These are phyloP conservation scores for Carterocephalus palaemon DNA, from an alignment of 2,888 invertebrate genomes.

Conservation along the genomic window DNA sequence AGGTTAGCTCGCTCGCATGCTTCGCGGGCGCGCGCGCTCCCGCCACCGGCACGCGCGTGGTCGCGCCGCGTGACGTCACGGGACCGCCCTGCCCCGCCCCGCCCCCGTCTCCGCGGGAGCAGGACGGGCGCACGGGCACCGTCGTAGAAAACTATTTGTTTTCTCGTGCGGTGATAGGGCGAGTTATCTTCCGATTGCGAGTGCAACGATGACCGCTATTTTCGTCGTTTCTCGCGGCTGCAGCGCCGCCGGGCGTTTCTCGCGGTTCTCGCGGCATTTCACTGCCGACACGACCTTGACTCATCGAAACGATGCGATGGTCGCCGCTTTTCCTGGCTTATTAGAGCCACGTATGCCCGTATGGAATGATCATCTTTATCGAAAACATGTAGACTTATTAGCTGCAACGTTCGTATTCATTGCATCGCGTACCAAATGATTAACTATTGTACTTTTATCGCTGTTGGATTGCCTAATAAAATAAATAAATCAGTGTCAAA, in stretches of 20 bases:
- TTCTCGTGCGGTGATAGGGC: slow-evolving; percentile 69
- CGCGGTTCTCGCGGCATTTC: slow-evolving; percentile 44
- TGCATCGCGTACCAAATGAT: no score
- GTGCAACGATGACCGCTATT: slow-evolving; percentile 69
- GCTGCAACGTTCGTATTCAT: no score
- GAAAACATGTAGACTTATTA: no score
- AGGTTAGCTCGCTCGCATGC: slow-evolving; percentile 55
- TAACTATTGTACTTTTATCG: no score
- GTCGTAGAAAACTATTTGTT: slow-evolving; percentile 68
- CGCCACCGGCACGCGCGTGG: slow-evolving; percentile 76
- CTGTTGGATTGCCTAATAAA: no score
- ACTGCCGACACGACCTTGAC: slow-evolving; percentile 58
- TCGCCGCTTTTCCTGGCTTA: no score
- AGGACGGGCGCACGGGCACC: slow-evolving; percentile 64
- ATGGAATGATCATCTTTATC: no score
- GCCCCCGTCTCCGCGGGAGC: slow-evolving; percentile 49
- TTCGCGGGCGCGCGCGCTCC: slow-evolving; percentile 64
- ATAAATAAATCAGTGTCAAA: no score
- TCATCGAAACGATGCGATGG: slow-evolving; percentile 27
- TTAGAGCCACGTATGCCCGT: no score
- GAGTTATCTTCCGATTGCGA: slow-evolving; percentile 72
- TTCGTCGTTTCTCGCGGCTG: slow-evolving; percentile 54
- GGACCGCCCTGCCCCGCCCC: slow-evolving; percentile 62
- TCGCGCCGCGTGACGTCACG: slow-evolving; percentile 58
- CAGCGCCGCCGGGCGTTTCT: slow-evolving; percentile 47